phyloP scores from a whole-genome alignment of 1,140 invertebrate genomes.

The Diplogasteroides magnus region DNA sequence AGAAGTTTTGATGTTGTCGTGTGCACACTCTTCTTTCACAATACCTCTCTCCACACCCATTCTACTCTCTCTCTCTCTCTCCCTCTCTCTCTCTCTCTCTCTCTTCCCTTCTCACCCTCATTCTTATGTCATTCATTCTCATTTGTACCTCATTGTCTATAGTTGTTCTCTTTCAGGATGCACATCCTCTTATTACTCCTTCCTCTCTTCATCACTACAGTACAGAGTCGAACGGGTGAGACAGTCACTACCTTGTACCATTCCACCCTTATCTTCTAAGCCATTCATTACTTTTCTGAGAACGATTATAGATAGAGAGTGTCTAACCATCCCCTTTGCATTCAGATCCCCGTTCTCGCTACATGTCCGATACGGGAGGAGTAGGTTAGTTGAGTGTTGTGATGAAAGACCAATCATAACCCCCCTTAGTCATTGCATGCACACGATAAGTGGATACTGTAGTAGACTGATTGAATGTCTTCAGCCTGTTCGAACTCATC shows the following conservation, averaged over 20 bases:
- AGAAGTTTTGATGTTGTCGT: too few species aligned
- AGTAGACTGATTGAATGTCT: conserved; percentile 2
- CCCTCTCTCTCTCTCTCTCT: background rate
- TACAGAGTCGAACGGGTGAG: too few species aligned
- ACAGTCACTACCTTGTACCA: too few species aligned
- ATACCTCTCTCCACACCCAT: background rate
- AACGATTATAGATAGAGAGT: too few species aligned
- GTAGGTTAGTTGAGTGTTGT: background rate
- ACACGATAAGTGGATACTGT: background rate
- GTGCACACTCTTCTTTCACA: background rate
- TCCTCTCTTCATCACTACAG: too few species aligned
- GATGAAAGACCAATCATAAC: too few species aligned
- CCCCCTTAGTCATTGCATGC: too few species aligned
- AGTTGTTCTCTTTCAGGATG: too few species aligned
- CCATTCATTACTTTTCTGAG: background rate
- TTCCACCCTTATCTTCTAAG: background rate
- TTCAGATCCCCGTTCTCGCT: background rate
- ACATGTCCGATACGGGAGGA: background rate
- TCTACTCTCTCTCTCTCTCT: background rate
- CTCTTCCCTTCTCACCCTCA: background rate
- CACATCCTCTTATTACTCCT: too few species aligned
- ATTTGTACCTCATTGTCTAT: too few species aligned
- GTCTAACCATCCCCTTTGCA: background rate
- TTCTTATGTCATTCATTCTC: too few species aligned
- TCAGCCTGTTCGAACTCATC: conserved; percentile 12